Evolutionary conservation across 1,140 invertebrate genomes (phyloP).

Genomic region (Ephestia elutella): DNA sequence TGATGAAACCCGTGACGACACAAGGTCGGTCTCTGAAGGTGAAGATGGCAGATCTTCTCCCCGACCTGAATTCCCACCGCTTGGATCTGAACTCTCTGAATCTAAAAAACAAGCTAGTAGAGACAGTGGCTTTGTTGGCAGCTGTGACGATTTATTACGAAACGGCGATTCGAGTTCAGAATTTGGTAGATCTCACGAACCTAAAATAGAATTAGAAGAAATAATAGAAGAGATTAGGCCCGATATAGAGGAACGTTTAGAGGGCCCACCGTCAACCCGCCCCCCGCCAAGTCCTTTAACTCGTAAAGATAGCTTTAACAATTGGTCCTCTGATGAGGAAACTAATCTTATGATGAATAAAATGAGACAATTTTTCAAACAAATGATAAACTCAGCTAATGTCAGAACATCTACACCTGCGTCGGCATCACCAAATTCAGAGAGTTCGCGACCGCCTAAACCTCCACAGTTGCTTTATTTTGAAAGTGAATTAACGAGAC

Average conservation of each 20-base stretch:
- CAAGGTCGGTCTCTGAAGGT: slow-evolving; percentile 77
- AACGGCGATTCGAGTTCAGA: slow-evolving; percentile 75
- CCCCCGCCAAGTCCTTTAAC: slow-evolving; percentile 76
- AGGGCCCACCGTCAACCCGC: slow-evolving; percentile 50
- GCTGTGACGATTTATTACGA: slow-evolving; percentile 88
- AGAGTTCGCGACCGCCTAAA: slow-evolving; percentile 78
- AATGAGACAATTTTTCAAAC: slow-evolving; percentile 93
- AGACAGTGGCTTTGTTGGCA: slow-evolving; percentile 91
- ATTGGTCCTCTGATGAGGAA: slow-evolving; percentile 94
- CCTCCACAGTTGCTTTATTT: slow-evolving; percentile 90
- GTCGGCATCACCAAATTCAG: slow-evolving; percentile 74
- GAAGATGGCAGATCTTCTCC: slow-evolving; percentile 78
- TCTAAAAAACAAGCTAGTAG: slow-evolving; percentile 84
- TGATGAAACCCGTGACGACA: slow-evolving; percentile 75
- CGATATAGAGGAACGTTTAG: slow-evolving; percentile 63
- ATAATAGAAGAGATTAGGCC: slow-evolving; percentile 73
- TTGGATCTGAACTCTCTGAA: slow-evolving; percentile 72
- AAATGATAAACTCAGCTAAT: slow-evolving; percentile 83
- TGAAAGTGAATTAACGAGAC: slow-evolving; percentile 88
- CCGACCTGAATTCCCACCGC: slow-evolving; percentile 75
- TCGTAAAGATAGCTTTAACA: slow-evolving; percentile 92
- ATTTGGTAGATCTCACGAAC: slow-evolving; percentile 67
- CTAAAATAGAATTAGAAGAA: slow-evolving; percentile 75
- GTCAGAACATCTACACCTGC: slow-evolving; percentile 75
- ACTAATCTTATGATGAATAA: slow-evolving; percentile 96